Percentiles rank a stretch among this genome's conserved stretches.
phyloP scores from a whole-genome alignment of 2,797 vertebrate genomes.

The Poliocrania exsul region DNA sequence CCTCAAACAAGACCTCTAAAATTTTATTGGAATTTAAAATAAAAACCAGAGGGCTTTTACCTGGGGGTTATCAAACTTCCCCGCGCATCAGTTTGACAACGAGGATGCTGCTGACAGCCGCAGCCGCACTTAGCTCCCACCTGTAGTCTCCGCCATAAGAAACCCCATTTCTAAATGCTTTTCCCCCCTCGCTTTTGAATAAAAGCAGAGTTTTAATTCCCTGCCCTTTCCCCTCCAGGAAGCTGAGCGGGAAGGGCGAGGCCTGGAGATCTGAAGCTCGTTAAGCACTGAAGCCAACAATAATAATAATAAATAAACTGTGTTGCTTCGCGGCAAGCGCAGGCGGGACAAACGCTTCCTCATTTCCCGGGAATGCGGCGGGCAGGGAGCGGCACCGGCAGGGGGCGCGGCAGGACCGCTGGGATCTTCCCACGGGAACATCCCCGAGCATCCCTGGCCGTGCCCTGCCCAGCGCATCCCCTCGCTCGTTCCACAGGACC shows the following conservation, averaged over 20 bases:
- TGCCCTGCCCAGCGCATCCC: not conserved
- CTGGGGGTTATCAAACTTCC: slow-evolving; percentile 58
- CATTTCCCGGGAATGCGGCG: not conserved
- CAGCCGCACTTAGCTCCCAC: slow-evolving; percentile 48
- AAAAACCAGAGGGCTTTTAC: slow-evolving; percentile 62
- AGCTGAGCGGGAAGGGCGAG: not conserved
- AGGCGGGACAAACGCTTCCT: no score
- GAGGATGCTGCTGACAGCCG: slow-evolving; percentile 13
- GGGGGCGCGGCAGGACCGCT: not conserved
- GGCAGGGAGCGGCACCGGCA: not conserved
- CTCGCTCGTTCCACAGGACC: not conserved
- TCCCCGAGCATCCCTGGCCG: not conserved
- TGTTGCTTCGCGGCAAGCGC: not conserved
- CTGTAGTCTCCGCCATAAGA: slow-evolving; percentile 61
- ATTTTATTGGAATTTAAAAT: slow-evolving; percentile 75
- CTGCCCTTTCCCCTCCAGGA: not conserved
- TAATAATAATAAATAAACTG: not conserved
- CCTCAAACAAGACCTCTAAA: slow-evolving; percentile 62
- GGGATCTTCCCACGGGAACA: not conserved
- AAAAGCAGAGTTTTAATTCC: slow-evolving; percentile 45
- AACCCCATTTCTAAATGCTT: not conserved
- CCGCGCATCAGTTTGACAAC: slow-evolving; percentile 25
- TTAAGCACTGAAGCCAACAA: not conserved
- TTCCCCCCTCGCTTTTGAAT: not conserved
- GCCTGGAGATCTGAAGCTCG: not conserved